These are phyloP conservation scores for Camelus bactrianus DNA, from an alignment of 2,113 vertebrate genomes.

Conservation along the genomic window DNA sequence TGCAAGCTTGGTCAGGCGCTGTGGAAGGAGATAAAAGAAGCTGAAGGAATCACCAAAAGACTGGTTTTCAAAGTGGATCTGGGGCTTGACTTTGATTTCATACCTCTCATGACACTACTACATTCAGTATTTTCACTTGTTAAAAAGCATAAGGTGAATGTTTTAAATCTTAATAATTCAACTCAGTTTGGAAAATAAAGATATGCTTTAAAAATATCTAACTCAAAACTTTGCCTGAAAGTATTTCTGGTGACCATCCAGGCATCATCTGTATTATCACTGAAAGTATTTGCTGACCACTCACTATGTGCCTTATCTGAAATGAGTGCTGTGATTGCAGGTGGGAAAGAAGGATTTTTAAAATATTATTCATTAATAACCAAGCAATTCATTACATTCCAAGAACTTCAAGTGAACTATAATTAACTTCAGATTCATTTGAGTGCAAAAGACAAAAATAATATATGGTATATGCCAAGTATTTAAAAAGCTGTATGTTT, in stretches of 20 bases:
- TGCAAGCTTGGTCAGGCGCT: background rate
- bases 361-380: background rate
- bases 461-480: background rate
- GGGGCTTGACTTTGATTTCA: background rate
- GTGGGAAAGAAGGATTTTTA: background rate
- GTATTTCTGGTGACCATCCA: background rate
- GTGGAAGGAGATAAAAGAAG: background rate
- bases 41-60: background rate
- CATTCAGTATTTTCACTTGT: background rate
- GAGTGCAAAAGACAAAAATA: background rate
- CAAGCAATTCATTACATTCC: slow-evolving; percentile 13
- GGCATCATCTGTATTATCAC: background rate
- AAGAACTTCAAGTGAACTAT: background rate
- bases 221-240: background rate
- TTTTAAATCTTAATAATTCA: background rate
- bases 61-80: background rate
- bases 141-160: background rate
- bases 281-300: background rate
- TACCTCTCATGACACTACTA: background rate
- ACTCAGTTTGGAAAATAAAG: background rate
- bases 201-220: background rate
- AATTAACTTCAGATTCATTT: background rate
- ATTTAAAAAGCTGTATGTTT: background rate
- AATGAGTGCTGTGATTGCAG: background rate
- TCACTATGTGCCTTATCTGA: background rate